Conservation (phyloP, 1,140 invertebrate species). For the Macrosteles quadrilineatus region DNA sequence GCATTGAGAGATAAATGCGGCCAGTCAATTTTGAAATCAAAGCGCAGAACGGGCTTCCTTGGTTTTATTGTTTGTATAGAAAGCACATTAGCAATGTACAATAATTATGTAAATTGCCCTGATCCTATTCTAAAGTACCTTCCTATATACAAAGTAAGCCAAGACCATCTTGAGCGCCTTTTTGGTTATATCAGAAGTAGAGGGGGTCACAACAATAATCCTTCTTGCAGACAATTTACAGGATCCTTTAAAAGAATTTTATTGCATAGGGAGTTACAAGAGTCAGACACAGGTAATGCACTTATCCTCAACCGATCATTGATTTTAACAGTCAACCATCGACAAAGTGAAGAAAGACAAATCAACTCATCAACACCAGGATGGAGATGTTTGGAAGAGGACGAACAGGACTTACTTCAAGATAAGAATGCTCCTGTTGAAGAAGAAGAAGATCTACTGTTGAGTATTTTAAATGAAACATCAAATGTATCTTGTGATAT, state of each 20-base stretch:
- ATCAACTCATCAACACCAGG: not conserved
- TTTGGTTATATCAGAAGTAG: not conserved
- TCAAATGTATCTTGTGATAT: too few relatives aligned
- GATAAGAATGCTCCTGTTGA: too few relatives aligned
- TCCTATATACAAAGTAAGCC: not conserved
- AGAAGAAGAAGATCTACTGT: too few relatives aligned
- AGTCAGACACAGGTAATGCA: not conserved
- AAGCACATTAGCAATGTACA: slow-evolving; percentile 23
- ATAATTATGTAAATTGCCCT: slow-evolving; percentile 2
- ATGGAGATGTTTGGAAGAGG: too few relatives aligned
- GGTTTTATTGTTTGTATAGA: too few relatives aligned
- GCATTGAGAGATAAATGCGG: not conserved
- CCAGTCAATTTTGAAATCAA: not conserved
- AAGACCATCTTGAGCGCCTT: not conserved
- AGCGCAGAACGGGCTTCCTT: slow-evolving; percentile 17
- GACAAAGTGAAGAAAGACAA: not conserved
- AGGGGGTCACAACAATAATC: slow-evolving; percentile 36
- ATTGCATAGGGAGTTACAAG: too few relatives aligned
- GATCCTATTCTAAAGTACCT: slow-evolving; percentile 12
- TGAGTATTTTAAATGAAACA: not conserved
- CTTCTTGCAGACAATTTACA: slow-evolving; percentile 28
- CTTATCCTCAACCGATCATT: not conserved
- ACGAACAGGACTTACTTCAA: too few relatives aligned
- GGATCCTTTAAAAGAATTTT: too few relatives aligned
- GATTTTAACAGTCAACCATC: not conserved